These are phyloP conservation scores for Oryzias curvinotus DNA, from an alignment of 2,113 vertebrate species.

Conservation along the genomic window DNA sequence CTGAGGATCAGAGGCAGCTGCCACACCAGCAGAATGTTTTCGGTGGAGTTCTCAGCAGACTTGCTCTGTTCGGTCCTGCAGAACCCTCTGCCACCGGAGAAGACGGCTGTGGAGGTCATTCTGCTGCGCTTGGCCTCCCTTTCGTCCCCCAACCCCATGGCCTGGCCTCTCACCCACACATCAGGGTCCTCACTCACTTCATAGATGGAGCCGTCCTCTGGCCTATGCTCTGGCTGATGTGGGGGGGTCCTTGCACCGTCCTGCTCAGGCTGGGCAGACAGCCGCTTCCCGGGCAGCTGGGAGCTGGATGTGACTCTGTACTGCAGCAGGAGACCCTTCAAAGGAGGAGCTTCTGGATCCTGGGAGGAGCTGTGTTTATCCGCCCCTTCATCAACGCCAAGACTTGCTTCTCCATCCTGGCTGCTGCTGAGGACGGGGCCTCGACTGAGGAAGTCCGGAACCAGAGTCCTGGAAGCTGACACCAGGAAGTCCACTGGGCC, in stretches of 20 bases:
- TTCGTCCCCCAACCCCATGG: constrained; percentile 18
- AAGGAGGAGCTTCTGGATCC: neutral
- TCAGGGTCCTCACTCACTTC: constrained; percentile 54
- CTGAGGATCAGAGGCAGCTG: constrained; percentile 42
- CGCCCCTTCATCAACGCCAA: neutral
- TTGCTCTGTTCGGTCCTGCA: constrained; percentile 7
- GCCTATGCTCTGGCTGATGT: constrained; percentile 29
- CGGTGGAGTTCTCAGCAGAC: constrained; percentile 1
- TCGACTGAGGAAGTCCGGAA: constrained; percentile 21
- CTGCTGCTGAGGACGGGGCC: constrained; percentile 15
- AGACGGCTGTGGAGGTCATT: constrained; percentile 42
- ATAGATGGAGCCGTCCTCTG: constrained; percentile 53
- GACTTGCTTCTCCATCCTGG: constrained; percentile 13
- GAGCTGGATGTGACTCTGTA: constrained; percentile 47
- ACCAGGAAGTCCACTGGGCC: constrained; percentile 51
- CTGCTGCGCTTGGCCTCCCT: constrained; percentile 28
- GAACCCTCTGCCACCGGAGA: constrained; percentile 41
- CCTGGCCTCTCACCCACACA: constrained; percentile 50
- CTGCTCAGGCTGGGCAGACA: constrained; percentile 28
- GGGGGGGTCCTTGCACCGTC: neutral
- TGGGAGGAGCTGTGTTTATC: neutral
- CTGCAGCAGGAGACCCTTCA: constrained; percentile 31
- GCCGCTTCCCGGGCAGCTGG: constrained; percentile 51
- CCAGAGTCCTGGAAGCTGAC: constrained; percentile 20
- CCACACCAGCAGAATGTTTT: constrained; percentile 54